Conservation (phyloP, 2,888 invertebrate genomes). For the Phortica magna region DNA sequence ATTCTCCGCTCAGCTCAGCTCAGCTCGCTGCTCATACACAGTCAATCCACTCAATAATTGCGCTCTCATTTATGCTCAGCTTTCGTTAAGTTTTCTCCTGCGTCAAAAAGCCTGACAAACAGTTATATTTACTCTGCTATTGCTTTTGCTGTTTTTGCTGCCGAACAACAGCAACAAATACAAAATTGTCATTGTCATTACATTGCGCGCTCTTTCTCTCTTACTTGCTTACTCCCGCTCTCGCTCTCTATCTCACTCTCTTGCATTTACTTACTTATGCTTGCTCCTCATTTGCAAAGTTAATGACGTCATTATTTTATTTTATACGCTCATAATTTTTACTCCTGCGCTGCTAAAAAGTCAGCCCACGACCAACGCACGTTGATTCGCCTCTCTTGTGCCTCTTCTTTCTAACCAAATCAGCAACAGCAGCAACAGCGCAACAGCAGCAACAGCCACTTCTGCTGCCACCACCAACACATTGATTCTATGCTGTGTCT, state of each 20-base stretch:
- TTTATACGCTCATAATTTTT: slow-evolving; percentile 49
- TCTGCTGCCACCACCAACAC: background rate
- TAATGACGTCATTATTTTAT: slow-evolving; percentile 72
- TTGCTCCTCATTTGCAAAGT: slow-evolving; percentile 65
- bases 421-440: slow-evolving; percentile 10
- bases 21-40: background rate
- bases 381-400: background rate
- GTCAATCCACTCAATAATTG: background rate
- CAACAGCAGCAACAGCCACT: background rate
- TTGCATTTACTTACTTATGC: slow-evolving; percentile 5
- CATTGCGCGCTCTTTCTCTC: slow-evolving; percentile 42
- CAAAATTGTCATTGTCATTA: background rate
- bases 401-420: background rate
- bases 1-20: background rate
- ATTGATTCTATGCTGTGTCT: background rate
- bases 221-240: slow-evolving; percentile 10
- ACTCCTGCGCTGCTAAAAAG: slow-evolving; percentile 31
- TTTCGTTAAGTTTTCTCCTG: slow-evolving; percentile 25
- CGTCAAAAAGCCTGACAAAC: background rate
- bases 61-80: slow-evolving; percentile 6
- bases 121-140: background rate
- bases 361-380: slow-evolving; percentile 27
- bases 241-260: slow-evolving; percentile 35
- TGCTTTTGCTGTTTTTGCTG: slow-evolving; percentile 35
- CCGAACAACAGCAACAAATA: background rate